These are phyloP conservation scores for Pammene aurita DNA, from an alignment of 2,888 invertebrate genomes.

Conservation along the genomic window DNA sequence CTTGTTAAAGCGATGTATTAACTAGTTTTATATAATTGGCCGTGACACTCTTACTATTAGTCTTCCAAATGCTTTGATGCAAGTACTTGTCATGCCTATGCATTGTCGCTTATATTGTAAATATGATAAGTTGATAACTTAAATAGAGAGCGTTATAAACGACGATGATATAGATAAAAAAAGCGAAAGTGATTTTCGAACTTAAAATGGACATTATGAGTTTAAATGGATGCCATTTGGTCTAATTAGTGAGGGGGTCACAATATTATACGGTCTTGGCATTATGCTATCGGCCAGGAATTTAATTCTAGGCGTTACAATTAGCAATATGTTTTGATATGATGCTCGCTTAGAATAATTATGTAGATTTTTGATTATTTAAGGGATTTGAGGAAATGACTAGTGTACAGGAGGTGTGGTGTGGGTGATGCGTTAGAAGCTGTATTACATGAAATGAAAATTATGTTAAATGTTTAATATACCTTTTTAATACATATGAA, in stretches of 20 bases:
- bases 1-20: conserved; percentile 33
- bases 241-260: conserved; percentile 36
- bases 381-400: conserved; percentile 2
- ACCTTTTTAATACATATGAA: not conserved
- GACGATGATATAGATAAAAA: conserved; percentile 10
- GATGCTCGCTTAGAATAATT: conserved; percentile 30
- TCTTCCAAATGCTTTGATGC: conserved; percentile 10
- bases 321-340: conserved; percentile 35
- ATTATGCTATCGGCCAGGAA: conserved; percentile 9
- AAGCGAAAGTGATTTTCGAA: not conserved
- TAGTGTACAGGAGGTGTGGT: not conserved
- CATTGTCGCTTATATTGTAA: conserved; percentile 8
- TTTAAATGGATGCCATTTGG: not conserved
- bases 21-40: conserved; percentile 29
- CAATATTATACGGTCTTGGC: conserved; percentile 18
- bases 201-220: not conserved
- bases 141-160: not conserved
- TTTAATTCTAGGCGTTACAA: conserved; percentile 24
- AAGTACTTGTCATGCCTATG: not conserved
- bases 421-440: not conserved
- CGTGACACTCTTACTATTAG: conserved; percentile 39
- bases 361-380: conserved; percentile 25
- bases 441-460: not conserved
- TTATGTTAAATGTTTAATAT: not conserved
- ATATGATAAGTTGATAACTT: not conserved